Evolutionary conservation across 2,888 invertebrate species (phyloP).

Genomic region (Pharmacophagus antenor): DNA sequence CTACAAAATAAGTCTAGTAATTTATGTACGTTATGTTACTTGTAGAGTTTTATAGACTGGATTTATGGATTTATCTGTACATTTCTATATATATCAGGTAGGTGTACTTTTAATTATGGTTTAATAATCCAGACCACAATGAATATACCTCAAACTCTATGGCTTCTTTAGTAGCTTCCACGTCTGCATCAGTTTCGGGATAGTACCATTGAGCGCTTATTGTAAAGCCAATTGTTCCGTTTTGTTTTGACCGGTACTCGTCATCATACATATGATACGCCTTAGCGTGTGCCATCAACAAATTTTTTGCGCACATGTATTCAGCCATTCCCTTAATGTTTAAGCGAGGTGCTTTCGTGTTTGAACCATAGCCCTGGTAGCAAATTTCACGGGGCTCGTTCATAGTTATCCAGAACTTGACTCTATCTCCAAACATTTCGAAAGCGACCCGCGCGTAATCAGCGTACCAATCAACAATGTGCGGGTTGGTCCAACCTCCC

Average conservation of each 20-base stretch:
- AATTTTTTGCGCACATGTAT: conserved; percentile 67
- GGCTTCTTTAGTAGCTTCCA: conserved; percentile 58
- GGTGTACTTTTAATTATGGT: background rate
- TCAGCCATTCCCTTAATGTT: conserved; percentile 59
- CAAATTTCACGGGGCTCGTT: conserved; percentile 71
- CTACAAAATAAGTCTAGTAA: too few species aligned
- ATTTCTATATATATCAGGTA: too few species aligned
- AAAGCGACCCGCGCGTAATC: conserved; percentile 61
- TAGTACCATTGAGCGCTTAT: conserved; percentile 78
- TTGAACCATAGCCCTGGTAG: conserved; percentile 59
- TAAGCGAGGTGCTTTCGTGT: conserved; percentile 44
- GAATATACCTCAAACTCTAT: conserved; percentile 64
- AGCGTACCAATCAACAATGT: conserved; percentile 59
- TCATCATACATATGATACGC: conserved; percentile 56
- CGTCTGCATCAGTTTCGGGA: conserved; percentile 65
- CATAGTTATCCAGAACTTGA: conserved; percentile 77
- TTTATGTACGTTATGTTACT: too few species aligned
- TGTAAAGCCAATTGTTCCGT: conserved; percentile 61
- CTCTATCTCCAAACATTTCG: conserved; percentile 61
- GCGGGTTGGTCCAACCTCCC: conserved; percentile 69
- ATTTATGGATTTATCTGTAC: too few species aligned
- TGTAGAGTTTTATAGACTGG: too few species aligned
- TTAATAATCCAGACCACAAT: background rate
- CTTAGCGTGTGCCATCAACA: conserved; percentile 75
- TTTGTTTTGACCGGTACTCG: conserved; percentile 48